phyloP scores from a whole-genome alignment of 2,797 vertebrate species.

The Siniperca scherzeri region DNA sequence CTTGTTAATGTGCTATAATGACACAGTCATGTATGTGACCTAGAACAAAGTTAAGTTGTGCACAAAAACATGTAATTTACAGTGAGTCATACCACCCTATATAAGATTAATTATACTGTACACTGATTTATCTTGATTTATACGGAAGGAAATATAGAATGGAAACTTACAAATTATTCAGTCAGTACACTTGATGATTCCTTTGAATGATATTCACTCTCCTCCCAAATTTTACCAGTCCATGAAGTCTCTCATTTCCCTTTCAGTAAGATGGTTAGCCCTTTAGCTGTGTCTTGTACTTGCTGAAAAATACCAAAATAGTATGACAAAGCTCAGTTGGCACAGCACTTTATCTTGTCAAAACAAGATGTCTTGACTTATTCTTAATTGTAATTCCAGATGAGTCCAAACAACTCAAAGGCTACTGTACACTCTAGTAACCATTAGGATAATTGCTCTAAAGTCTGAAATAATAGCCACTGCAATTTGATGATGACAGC shows the following conservation, averaged over 20 bases:
- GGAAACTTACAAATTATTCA: not conserved
- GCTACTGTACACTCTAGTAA: slow-evolving; percentile 65
- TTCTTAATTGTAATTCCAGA: slow-evolving; percentile 52
- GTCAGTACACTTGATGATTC: not conserved
- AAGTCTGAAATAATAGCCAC: slow-evolving; percentile 83
- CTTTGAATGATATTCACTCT: not conserved
- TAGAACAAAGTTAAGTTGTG: not conserved
- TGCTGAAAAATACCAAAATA: slow-evolving; percentile 10
- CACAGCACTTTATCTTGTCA: slow-evolving; percentile 20
- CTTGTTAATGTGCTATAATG: not conserved
- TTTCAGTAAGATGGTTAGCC: not conserved
- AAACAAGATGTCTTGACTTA: slow-evolving; percentile 41
- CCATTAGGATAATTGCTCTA: slow-evolving; percentile 82
- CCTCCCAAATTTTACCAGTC: too few species aligned
- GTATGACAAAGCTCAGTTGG: slow-evolving; percentile 7
- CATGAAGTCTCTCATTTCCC: not conserved
- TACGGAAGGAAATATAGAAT: not conserved
- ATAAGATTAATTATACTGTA: not conserved
- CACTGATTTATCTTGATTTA: not conserved
- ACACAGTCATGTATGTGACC: not conserved
- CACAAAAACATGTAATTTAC: not conserved
- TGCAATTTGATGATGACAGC: slow-evolving; percentile 80
- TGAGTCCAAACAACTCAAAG: slow-evolving; percentile 51
- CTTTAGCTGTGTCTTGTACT: not conserved
- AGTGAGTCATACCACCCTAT: not conserved